phyloP scores from a whole-genome alignment of 2,113 vertebrate genomes.

The Dermatemys mawii region DNA sequence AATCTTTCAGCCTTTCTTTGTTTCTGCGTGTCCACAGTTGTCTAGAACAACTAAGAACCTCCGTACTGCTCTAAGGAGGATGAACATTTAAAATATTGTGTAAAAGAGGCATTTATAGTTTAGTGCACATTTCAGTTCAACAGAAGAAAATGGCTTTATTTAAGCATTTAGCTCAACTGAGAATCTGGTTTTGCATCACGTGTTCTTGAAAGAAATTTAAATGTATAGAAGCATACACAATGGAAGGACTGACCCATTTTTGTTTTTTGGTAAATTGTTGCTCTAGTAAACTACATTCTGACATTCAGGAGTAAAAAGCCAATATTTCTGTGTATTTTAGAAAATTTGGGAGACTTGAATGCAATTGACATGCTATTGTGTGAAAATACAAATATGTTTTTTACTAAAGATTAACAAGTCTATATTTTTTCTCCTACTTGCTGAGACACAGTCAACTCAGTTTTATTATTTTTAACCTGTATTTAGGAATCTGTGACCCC shows the following conservation, averaged over 20 bases:
- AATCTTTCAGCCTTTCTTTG: not conserved
- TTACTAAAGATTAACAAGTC: not conserved
- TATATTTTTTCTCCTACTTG: not conserved
- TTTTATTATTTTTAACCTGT: not conserved
- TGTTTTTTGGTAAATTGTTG: not conserved
- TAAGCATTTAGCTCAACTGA: not conserved
- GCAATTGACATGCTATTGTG: not conserved
- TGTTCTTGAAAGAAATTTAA: not conserved
- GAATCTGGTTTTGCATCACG: not conserved
- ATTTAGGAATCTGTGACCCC: not conserved
- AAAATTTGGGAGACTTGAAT: not conserved
- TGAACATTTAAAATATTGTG: not conserved
- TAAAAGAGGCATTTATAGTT: not conserved
- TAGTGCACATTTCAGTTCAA: fast-evolving
- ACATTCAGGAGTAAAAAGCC: not conserved
- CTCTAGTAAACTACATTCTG: fast-evolving
- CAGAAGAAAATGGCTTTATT: not conserved
- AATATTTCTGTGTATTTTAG: not conserved
- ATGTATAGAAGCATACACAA: not conserved
- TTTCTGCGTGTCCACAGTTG: not conserved
- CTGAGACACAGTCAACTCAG: not conserved
- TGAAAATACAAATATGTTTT: not conserved
- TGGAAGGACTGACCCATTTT: not conserved
- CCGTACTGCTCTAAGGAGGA: not conserved
- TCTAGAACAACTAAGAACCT: not conserved